These are phyloP conservation scores for Calephelis perditalis DNA, from an alignment of 2,888 invertebrate species.

Conservation along the genomic window DNA sequence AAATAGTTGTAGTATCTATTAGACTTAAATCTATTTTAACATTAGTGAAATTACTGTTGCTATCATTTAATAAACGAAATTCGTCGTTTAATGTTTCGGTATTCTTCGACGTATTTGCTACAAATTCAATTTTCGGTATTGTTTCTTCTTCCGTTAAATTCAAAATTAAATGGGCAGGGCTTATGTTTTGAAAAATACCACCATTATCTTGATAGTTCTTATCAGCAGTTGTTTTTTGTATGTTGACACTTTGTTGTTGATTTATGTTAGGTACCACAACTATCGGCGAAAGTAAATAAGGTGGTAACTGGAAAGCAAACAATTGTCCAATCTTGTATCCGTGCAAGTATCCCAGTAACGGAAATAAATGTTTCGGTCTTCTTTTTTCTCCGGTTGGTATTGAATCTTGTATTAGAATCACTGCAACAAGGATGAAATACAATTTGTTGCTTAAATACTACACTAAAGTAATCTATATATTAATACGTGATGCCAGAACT, in stretches of 20 bases:
- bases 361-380: neutral
- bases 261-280: slow-evolving; percentile 40
- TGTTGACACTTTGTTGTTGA: slow-evolving; percentile 39
- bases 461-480: too few species aligned
- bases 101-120: neutral
- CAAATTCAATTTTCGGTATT: slow-evolving; percentile 26
- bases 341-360: slow-evolving; percentile 1
- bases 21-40: neutral
- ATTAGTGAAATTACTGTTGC: neutral
- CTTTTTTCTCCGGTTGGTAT: neutral
- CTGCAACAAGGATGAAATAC: neutral
- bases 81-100: neutral
- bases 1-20: neutral
- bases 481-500: too few species aligned
- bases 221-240: slow-evolving; percentile 32
- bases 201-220: slow-evolving; percentile 36
- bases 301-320: slow-evolving; percentile 22
- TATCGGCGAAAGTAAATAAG: slow-evolving; percentile 37
- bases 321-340: slow-evolving; percentile 3
- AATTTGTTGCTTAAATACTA: neutral
- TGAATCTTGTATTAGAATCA: neutral
- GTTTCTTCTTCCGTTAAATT: slow-evolving; percentile 28
- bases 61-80: slow-evolving; percentile 1
- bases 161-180: slow-evolving; percentile 28
- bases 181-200: slow-evolving; percentile 30